phyloP scores from a whole-genome alignment of 2,113 vertebrate species.

The Athene cunicularia region DNA sequence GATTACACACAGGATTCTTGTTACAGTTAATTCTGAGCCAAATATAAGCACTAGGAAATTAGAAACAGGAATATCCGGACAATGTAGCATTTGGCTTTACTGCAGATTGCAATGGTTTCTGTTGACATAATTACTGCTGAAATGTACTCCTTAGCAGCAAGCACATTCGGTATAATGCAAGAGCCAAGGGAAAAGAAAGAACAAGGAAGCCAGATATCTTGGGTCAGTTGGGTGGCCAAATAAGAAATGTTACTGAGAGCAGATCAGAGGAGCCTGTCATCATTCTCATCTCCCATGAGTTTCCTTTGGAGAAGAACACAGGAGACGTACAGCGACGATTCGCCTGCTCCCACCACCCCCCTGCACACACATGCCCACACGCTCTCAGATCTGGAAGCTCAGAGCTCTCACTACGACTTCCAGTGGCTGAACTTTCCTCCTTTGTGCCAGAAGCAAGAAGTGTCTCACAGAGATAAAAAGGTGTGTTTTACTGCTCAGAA shows the following conservation, averaged over 20 bases:
- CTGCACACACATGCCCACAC: not conserved
- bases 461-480: not conserved
- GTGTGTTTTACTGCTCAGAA: not conserved
- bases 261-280: not conserved
- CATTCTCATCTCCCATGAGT: not conserved
- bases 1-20: not conserved
- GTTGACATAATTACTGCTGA: not conserved
- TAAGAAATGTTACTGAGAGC: not conserved
- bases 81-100: not conserved
- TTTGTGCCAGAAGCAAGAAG: not conserved
- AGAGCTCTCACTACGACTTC: not conserved
- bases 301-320: not conserved
- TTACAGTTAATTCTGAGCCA: not conserved
- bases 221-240: not conserved
- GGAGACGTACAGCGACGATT: rapidly evolving
- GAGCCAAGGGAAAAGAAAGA: not conserved
- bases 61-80: not conserved
- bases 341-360: not conserved
- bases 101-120: not conserved
- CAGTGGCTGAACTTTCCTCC: not conserved
- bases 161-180: not conserved
- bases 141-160: not conserved
- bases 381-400: not conserved
- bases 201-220: not conserved
- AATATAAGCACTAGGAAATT: not conserved